Percentiles rank a stretch among this genome's conserved stretches.
Evolutionary conservation across 2,113 vertebrate genomes (phyloP).

Genomic region (Epinephelus moara): DNA sequence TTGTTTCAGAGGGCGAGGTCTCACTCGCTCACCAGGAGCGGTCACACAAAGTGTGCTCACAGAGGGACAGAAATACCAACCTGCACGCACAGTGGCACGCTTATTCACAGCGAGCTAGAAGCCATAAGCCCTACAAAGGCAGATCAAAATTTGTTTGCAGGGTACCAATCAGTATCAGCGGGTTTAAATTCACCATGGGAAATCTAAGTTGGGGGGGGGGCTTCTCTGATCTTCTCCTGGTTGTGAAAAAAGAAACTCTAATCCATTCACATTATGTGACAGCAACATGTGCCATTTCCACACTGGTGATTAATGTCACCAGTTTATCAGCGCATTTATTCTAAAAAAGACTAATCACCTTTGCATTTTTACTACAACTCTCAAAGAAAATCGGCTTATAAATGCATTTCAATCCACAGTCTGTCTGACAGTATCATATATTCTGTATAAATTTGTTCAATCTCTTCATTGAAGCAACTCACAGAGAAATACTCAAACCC

Average conservation of each 20-base stretch:
- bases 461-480: neutral
- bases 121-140: slow-evolving; percentile 52
- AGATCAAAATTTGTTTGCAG: slow-evolving; percentile 53
- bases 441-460: neutral
- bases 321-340: slow-evolving; percentile 16
- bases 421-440: neutral
- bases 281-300: slow-evolving; percentile 34
- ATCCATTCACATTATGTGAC: slow-evolving; percentile 51
- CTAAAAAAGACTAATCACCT: slow-evolving; percentile 23
- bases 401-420: slow-evolving; percentile 17
- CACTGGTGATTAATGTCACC: slow-evolving; percentile 49
- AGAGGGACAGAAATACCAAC: slow-evolving; percentile 20
- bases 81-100: slow-evolving; percentile 30
- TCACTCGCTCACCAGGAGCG: slow-evolving; percentile 40
- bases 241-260: slow-evolving; percentile 27
- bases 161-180: slow-evolving; percentile 46
- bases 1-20: slow-evolving; percentile 64
- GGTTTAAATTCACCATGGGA: slow-evolving; percentile 46
- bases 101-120: slow-evolving; percentile 36
- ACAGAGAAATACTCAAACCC: slow-evolving; percentile 4
- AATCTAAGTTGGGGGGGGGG: slow-evolving; percentile 23
- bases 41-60: slow-evolving; percentile 46
- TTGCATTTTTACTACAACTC: slow-evolving; percentile 16
- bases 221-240: slow-evolving; percentile 48
- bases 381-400: slow-evolving; percentile 24